Evolutionary conservation across 2,888 invertebrate genomes (phyloP).

Genomic region (Ennomos erosarius): DNA sequence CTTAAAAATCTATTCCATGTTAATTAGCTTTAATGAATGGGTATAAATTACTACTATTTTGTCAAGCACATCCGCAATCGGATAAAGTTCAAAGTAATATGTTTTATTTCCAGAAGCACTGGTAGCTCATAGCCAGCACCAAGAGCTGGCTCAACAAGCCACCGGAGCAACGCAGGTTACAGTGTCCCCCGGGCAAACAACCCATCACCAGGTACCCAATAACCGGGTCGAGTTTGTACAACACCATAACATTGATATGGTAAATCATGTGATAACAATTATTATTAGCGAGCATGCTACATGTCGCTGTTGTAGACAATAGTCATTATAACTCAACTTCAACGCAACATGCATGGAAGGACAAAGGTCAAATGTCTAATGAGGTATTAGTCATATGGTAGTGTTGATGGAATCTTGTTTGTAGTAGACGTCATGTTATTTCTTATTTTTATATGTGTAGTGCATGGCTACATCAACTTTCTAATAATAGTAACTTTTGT

Average conservation of each 20-base stretch:
- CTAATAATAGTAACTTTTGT: not conserved
- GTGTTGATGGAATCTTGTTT: conserved; percentile 3
- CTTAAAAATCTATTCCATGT: too few species aligned
- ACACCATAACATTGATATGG: conserved; percentile 85
- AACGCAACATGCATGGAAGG: conserved; percentile 43
- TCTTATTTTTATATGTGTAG: not conserved
- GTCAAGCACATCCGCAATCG: too few species aligned
- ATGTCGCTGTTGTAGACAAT: conserved; percentile 60
- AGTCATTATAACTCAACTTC: conserved; percentile 33
- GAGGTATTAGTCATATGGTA: conserved; percentile 5
- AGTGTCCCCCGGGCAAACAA: conserved; percentile 64
- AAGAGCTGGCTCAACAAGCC: conserved; percentile 48
- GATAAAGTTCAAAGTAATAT: not conserved
- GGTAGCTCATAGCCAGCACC: conserved; percentile 78
- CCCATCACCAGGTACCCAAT: conserved; percentile 84
- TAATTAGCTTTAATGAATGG: too few species aligned
- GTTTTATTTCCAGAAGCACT: conserved; percentile 61
- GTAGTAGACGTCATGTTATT: conserved; percentile 5
- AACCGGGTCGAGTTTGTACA: conserved; percentile 83
- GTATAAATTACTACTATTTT: too few species aligned
- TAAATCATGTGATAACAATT: conserved; percentile 78
- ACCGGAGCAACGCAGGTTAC: conserved; percentile 65
- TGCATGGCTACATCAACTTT: conserved; percentile 7
- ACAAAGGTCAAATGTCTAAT: conserved; percentile 16
- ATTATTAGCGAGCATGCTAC: conserved; percentile 74